phyloP scores from a whole-genome alignment of 2,888 invertebrate genomes.

The Xanthia togata region DNA sequence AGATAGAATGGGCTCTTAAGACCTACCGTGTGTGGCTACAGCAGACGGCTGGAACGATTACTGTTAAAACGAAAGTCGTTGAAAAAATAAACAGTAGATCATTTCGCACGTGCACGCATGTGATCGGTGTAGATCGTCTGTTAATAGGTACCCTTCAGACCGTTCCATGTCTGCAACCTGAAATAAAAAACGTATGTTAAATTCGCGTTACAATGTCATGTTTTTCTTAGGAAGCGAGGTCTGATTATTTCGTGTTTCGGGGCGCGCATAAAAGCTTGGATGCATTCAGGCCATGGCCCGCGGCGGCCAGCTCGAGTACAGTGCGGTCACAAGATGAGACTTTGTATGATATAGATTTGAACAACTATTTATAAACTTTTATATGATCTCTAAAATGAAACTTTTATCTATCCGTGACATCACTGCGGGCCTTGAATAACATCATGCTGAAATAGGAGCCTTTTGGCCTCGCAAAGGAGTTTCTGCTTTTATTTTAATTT shows the following conservation, averaged over 20 bases:
- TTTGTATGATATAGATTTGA: slow-evolving; percentile 2
- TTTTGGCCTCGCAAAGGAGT: too few relatives aligned
- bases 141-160: background rate
- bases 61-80: background rate
- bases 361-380: slow-evolving; percentile 13
- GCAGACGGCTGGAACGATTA: background rate
- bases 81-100: background rate
- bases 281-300: slow-evolving; percentile 39
- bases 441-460: too few relatives aligned
- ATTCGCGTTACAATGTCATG: slow-evolving; percentile 1
- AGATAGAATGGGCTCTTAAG: too few relatives aligned
- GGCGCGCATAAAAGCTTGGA: slow-evolving; percentile 31
- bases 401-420: too few relatives aligned
- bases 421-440: too few relatives aligned
- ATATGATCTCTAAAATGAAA: too few relatives aligned
- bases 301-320: slow-evolving; percentile 18
- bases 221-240: slow-evolving; percentile 16
- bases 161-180: background rate
- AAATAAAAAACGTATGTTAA: background rate
- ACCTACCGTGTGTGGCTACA: background rate
- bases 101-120: background rate
- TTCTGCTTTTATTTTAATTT: too few relatives aligned
- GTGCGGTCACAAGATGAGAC: slow-evolving; percentile 17
- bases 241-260: slow-evolving; percentile 47
- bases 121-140: background rate